phyloP scores from a whole-genome alignment of 1,140 invertebrate species.

The Paraescarpia echinospica region DNA sequence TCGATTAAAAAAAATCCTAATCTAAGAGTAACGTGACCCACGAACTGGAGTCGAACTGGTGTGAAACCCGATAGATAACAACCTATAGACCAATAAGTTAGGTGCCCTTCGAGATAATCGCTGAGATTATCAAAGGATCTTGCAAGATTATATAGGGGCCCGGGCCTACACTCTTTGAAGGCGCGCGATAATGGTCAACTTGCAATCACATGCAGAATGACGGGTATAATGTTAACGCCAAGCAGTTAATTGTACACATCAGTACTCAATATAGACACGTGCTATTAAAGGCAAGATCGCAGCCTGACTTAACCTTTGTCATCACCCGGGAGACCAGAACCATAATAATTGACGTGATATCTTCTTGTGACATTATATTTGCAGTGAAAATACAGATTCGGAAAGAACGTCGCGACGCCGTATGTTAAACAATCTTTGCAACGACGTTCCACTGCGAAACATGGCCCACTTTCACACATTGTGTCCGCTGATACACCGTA shows the following conservation, averaged over 20 bases:
- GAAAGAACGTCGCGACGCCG: neutral
- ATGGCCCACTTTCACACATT: neutral
- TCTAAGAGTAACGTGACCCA: neutral
- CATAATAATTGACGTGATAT: neutral
- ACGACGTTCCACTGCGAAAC: neutral
- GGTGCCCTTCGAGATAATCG: neutral
- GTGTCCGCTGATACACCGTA: neutral
- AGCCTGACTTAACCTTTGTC: neutral
- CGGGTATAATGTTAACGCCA: neutral
- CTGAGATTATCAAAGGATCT: too few relatives aligned
- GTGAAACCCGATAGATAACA: neutral
- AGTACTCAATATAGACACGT: neutral
- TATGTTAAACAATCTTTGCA: neutral
- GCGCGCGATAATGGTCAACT: neutral
- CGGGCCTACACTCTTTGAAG: too few relatives aligned
- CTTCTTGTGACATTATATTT: neutral
- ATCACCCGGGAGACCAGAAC: neutral
- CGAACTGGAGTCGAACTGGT: neutral
- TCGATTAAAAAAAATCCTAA: neutral
- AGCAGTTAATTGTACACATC: neutral
- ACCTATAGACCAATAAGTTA: neutral
- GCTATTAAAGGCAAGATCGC: neutral
- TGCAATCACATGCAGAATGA: neutral
- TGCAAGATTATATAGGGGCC: too few relatives aligned
- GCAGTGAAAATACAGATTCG: neutral